phyloP scores from a whole-genome alignment of 2,797 vertebrate genomes.

The Helostoma temminkii region DNA sequence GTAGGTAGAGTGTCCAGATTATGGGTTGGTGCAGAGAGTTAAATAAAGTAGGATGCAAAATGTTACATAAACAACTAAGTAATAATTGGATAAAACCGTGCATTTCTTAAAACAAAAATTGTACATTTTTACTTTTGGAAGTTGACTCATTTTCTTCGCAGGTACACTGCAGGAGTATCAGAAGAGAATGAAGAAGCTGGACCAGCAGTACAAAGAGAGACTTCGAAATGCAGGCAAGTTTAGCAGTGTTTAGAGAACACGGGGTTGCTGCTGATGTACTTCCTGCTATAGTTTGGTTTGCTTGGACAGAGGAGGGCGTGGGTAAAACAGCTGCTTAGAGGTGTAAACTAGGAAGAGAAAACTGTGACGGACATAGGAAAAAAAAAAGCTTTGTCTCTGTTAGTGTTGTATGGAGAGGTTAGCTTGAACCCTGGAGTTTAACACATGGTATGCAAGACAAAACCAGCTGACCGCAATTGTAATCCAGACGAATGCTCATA shows the following conservation, averaged over 20 bases:
- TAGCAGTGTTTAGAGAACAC: neutral
- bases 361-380: neutral
- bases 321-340: neutral
- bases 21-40: constrained; percentile 15
- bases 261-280: neutral
- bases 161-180: constrained; percentile 98
- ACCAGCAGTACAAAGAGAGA: constrained; percentile 98
- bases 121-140: neutral
- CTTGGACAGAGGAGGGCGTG: neutral
- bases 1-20: neutral
- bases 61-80: neutral
- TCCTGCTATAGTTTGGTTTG: constrained; percentile 17
- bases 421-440: neutral
- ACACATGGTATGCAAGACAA: neutral
- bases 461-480: neutral
- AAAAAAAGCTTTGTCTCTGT: neutral
- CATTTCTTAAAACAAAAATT: neutral
- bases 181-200: constrained; percentile 98
- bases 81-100: neutral
- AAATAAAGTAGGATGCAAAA: neutral
- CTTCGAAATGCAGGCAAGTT: constrained; percentile 93
- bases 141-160: constrained; percentile 55
- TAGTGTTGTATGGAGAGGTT: neutral
- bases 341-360: neutral
- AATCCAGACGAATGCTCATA: no score